Base-by-base conservation (phyloP, 2,888 invertebrate species). In the Clitarchus hookeri region DNA sequence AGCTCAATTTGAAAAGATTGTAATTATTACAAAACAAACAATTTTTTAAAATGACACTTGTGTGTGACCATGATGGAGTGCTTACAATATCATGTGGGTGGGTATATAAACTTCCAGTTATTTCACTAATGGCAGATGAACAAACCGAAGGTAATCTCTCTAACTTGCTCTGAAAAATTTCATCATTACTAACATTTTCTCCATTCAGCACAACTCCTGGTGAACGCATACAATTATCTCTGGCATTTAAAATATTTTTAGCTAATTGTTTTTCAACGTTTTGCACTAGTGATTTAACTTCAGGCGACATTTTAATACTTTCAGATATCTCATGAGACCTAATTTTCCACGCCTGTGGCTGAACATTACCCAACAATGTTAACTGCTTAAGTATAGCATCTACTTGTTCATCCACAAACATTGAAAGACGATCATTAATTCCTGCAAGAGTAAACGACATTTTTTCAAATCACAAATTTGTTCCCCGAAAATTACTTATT, bases 1-100 rank as follows among this genome's bases (percentile, higher is more conserved):
- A 85, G 79, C 86, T 85, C 4, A 85, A 77, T 27, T 26, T 65
- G 84, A 87, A 88, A 19, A 44, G 16, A 36, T 13, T 82, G 44
- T 36, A 44, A 23, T 44, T 82, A 82, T 82, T 44, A 36, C 82
- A 82, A 11, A 27, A 82, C 19, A 82, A 82, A 27, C 27, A 82
- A n/a, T 26, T 82, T n/a, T 23, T 44, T 82, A 82, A 44, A 16
- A 19, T 44, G 16, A 82, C 27, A 82, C 82, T 82, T 19, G 11
- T 82, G 44, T 82, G 13, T 27, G 82, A 26, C 82, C 82, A 82
- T 11, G 27, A 16, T 82, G 8, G 6, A 23, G 16, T 82, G 27
- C 19, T 44, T 27, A 82, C 82, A 82, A 82, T 44, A 11, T 82
- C 82, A 8, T 16, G n/a, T 36, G 44, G 44, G 6, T 82, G 82